phyloP scores from a whole-genome alignment of 1,140 invertebrate genomes.

The Mya arenaria region DNA sequence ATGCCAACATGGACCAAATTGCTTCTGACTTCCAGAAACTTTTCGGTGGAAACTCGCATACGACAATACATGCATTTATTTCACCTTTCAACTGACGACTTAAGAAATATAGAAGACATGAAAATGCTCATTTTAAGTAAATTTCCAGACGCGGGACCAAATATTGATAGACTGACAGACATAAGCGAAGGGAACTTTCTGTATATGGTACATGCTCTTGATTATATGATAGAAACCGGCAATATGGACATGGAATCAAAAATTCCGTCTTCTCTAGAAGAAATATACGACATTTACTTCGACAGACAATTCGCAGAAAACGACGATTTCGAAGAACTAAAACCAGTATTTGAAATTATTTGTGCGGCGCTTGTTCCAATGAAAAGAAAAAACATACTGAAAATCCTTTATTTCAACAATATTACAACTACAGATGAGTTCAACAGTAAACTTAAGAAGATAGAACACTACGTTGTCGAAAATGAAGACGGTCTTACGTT shows the following conservation, averaged over 20 bases:
- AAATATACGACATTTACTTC: constrained; percentile 43
- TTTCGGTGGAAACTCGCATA: not conserved
- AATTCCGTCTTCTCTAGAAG: constrained; percentile 6
- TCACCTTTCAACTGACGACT: not conserved
- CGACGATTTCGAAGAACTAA: not conserved
- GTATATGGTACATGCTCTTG: constrained; percentile 15
- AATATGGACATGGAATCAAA: not conserved
- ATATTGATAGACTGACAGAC: not conserved
- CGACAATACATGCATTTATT: not conserved
- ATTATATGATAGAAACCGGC: not conserved
- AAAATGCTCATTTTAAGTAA: not conserved
- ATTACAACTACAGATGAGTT: not conserved
- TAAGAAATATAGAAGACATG: constrained; percentile 17
- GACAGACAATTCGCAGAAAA: not conserved
- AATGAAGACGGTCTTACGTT: too few relatives aligned
- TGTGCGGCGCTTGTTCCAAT: constrained; percentile 23
- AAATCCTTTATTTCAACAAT: not conserved
- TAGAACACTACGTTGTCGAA: too few relatives aligned
- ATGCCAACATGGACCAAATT: constrained; percentile 26
- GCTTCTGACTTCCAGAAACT: constrained; percentile 21
- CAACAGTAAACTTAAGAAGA: too few relatives aligned
- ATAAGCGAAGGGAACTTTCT: constrained; percentile 41
- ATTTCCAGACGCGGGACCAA: not conserved
- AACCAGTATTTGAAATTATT: constrained; percentile 16
- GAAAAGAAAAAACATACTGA: not conserved